Base-by-base conservation (phyloP, 2,888 invertebrate species). In the Luperina testacea region DNA sequence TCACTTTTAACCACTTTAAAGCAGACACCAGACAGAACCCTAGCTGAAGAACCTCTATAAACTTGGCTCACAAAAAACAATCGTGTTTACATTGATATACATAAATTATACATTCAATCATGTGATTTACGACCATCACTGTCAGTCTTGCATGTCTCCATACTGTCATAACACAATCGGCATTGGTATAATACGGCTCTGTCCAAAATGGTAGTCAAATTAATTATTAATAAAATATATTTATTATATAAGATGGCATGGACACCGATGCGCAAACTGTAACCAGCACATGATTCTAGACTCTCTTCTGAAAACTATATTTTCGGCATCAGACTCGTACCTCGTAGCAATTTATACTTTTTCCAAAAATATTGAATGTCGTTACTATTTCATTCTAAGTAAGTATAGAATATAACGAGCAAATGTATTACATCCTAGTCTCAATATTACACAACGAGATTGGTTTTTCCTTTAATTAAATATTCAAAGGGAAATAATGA, bases 21-120 rank as follows among this genome's bases (percentile, higher is more conserved):
- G 2, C 27, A 61, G 48, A 20, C 65, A 59, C 69, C 17, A 68
- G 27, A 20, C 84, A 67, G 87, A 85, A 85, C 87, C 84, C 45
- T 70, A 59, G 3, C 13, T 27, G 2, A n/a, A 17, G 13, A 45
- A 63, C 0, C 15, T 6, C 11, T 20, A 24, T 53, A 27, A 4
- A 72, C 51, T 65, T 65, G 20, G 0, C 71, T 5, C 38, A 38
- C 17, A 76, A 83, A 72, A 75, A 83, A 63, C 53, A 75, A 68
- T 61, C 64, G 24, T 53, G n/a, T 69, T n/a, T 32, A 74, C 75
- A 83, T 74, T 72, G 48, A 79, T 75, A 79, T 59, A 70, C 69
- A 61, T 84, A 59, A 42, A 83, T 78, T 77, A 48, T 48, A 45
- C 48, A 68, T 53, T 53, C 53, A 77, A 38, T 63, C n/a, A 45